Evolutionary conservation across 2,888 invertebrate genomes (phyloP), one percentile per base, ranked within the genome.

Genomic region (Agonopterix arenella): DNA sequence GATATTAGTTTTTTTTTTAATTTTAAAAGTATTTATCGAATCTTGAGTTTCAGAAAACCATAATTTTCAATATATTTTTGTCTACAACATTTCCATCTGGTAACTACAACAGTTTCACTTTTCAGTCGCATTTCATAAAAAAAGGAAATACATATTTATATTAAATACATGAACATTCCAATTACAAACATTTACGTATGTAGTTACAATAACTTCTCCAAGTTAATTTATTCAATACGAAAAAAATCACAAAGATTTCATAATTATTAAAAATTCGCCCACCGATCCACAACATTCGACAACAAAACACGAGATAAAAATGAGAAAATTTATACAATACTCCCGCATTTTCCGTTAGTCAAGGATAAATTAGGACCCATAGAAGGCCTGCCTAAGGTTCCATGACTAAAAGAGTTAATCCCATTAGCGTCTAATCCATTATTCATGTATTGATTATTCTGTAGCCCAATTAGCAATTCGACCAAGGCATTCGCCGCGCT

Each of bases 381-480:
- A 0, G 77, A 71, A 0, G 76, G 73, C 43, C 85, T 60, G 0
- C 82, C 82, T 0, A 86, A 52, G 0, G 84, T 81, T 1, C 71
- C 73, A 55, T 80, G 80, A 13, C 70, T 67, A 54, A 74, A 80
- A 0, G 68, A 56, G 8, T 52, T 60, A 7, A 62, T 48, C 0
- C 59, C 61, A 1, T 74, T 52, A 0, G 66, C 64, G 4, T 86
- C 88, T 48, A 74, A 79, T 0, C 84, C 85, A 37, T 68, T 71
- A 51, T 83, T 86, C 68, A 83, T 76, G 54, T 84, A 89, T 45
- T 89, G 89, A 56, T 84, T 89, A 54, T 84, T 89, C 51, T 90
- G 90, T 1, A 89, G 58, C 0, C 85, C 84, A 16, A 90, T 83
- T 0, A 90, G 66, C 0, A 90, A 65, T 5, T 90, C 89, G 0